phyloP scores from a whole-genome alignment of 2,888 invertebrate species.

The Harpagoxenus sublaevis region DNA sequence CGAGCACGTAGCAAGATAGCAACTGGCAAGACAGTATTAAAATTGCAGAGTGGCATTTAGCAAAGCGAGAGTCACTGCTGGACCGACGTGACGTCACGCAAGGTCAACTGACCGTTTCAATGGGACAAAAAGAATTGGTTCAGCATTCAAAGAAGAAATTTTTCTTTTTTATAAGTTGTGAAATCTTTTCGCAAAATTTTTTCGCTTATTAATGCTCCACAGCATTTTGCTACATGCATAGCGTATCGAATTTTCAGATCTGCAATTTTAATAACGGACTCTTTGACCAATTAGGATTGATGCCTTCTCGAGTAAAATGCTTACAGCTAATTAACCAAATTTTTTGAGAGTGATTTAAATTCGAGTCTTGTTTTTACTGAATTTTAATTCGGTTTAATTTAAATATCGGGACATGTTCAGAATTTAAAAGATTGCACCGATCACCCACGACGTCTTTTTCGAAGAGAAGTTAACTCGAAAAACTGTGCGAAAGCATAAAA shows the following conservation, averaged over 20 bases:
- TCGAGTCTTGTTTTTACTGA: not conserved
- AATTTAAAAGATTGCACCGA: slow-evolving; percentile 6
- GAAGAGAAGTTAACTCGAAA: not conserved
- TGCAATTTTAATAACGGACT: not conserved
- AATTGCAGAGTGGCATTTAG: slow-evolving; percentile 51
- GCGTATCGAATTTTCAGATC: not conserved
- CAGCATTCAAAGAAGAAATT: slow-evolving; percentile 63
- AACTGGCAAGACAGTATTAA: slow-evolving; percentile 53
- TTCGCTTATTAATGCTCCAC: not conserved
- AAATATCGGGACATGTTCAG: not conserved
- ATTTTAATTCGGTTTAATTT: not conserved
- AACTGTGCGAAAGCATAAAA: slow-evolving; percentile 1
- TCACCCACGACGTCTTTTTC: not conserved
- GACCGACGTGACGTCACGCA: slow-evolving; percentile 69
- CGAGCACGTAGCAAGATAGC: not conserved
- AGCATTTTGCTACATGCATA: not conserved
- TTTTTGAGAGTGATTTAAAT: not conserved
- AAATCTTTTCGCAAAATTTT: slow-evolving; percentile 17
- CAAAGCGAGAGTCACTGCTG: slow-evolving; percentile 72
- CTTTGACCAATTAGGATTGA: not conserved
- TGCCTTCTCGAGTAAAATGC: not conserved
- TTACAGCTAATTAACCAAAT: not conserved
- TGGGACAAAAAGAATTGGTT: slow-evolving; percentile 69
- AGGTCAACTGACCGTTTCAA: slow-evolving; percentile 71
- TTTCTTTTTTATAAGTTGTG: slow-evolving; percentile 61